These are phyloP conservation scores for Adela reaumurella DNA, from an alignment of 2,888 invertebrate species.

Conservation along the genomic window DNA sequence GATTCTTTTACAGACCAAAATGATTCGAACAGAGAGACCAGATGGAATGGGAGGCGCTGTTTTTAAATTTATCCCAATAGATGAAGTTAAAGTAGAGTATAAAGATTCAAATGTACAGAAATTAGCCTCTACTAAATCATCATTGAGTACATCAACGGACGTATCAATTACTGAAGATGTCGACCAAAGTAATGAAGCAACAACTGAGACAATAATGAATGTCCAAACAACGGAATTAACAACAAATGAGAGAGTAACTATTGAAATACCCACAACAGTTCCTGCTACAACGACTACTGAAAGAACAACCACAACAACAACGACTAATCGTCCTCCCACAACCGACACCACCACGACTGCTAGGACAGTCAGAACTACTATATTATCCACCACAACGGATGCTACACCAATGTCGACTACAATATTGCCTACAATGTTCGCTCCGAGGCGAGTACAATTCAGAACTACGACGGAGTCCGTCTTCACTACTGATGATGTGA, in stretches of 20 bases:
- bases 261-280: constrained; percentile 4
- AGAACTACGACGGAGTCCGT: background rate
- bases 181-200: constrained; percentile 17
- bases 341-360: constrained; percentile 17
- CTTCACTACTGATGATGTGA: background rate
- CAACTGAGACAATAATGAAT: constrained; percentile 18
- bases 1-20: constrained; percentile 45
- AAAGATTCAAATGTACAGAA: constrained; percentile 43
- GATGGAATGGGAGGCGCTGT: constrained; percentile 35
- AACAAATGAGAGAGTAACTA: constrained; percentile 8
- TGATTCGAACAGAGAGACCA: constrained; percentile 51
- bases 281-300: constrained; percentile 10
- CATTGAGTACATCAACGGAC: constrained; percentile 5
- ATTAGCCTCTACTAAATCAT: constrained; percentile 32
- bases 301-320: constrained; percentile 18
- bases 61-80: constrained; percentile 49
- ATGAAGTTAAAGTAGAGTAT: constrained; percentile 34
- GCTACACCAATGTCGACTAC: constrained; percentile 16
- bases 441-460: background rate
- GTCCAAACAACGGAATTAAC: constrained; percentile 7
- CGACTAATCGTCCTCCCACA: constrained; percentile 16
- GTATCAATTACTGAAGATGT: no score
- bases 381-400: constrained; percentile 27
- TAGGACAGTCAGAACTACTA: constrained; percentile 25
- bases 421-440: background rate